Conservation (phyloP, 2,113 vertebrate genomes). For the Sorex fumeus region DNA sequence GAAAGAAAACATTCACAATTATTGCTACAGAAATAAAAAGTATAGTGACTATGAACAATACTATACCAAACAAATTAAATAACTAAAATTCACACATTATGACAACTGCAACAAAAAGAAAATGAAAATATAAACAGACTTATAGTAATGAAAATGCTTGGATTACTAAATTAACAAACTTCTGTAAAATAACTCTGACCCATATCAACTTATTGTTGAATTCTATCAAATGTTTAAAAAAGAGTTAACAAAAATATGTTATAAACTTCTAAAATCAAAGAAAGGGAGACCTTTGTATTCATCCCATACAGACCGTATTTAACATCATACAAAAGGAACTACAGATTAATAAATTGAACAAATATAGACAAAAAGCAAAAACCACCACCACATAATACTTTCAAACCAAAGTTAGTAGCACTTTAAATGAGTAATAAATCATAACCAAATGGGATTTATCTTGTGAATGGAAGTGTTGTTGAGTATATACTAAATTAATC, state of each 20-base stretch:
- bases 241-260: background rate
- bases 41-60: background rate
- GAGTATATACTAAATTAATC: constrained; percentile 5
- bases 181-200: background rate
- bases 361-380: background rate
- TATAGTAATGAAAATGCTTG: background rate
- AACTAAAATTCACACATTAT: background rate
- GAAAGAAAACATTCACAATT: background rate
- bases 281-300: background rate
- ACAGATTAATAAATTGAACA: background rate
- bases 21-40: background rate
- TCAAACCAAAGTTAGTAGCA: background rate
- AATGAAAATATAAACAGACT: background rate
- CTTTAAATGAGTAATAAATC: background rate
- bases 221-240: background rate
- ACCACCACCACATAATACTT: background rate
- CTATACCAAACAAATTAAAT: background rate
- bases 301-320: background rate
- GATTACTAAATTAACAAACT: background rate
- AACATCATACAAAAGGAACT: too few relatives aligned
- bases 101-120: background rate
- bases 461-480: background rate
- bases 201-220: background rate
- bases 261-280: background rate
- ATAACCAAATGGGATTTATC: background rate